Evolutionary conservation across 2,797 vertebrate species (phyloP).

Genomic region (Peromyscus eremicus): DNA sequence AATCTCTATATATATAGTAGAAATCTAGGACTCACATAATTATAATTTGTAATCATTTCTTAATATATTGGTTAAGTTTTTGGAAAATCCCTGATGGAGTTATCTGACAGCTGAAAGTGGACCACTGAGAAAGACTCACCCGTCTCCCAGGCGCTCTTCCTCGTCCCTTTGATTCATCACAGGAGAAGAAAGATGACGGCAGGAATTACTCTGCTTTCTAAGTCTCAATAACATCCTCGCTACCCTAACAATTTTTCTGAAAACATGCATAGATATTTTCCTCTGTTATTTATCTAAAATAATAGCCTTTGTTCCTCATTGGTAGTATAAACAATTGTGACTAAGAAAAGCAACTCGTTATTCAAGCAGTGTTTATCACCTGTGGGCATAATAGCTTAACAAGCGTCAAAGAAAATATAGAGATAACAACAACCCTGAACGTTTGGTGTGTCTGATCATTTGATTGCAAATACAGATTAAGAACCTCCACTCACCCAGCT

Average conservation of each 20-base stretch:
- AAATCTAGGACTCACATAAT: not conserved
- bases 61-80: not conserved
- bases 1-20: not conserved
- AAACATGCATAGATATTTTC: slow-evolving; percentile 18
- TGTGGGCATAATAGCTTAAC: not conserved
- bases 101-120: not conserved
- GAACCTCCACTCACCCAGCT: not conserved
- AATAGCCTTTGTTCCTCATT: slow-evolving; percentile 17
- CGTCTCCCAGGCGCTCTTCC: not conserved
- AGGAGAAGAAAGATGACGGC: not conserved
- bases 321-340: not conserved
- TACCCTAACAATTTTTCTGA: not conserved
- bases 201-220: not conserved
- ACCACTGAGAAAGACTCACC: not conserved
- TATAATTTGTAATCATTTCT: not conserved
- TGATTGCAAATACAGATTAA: not conserved
- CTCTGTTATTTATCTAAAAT: slow-evolving; percentile 36
- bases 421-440: not conserved
- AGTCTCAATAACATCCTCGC: not conserved
- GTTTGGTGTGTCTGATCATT: not conserved
- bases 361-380: not conserved
- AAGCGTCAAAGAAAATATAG: not conserved
- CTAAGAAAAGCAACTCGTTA: not conserved
- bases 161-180: not conserved
- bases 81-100: slow-evolving; percentile 2